Evolutionary conservation across 2,113 vertebrate genomes (phyloP), one percentile per base, ranked within the genome.

Genomic region (Pterocles gutturalis): DNA sequence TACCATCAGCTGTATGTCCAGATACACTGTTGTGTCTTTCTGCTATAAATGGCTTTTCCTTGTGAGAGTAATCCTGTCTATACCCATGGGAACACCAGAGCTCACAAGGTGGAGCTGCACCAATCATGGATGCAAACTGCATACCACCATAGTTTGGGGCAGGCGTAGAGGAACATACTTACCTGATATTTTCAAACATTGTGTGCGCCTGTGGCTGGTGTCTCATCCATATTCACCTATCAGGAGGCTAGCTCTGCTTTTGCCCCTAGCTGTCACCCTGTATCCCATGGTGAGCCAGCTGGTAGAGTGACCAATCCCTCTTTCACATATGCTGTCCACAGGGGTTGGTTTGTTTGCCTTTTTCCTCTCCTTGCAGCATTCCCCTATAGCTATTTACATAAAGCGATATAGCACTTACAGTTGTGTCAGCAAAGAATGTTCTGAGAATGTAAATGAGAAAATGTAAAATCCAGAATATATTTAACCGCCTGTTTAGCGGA

Each of bases 211-310:
- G 15, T 67, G 28, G 16, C 1, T 3, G 13, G 11, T 31, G 8
- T 41, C 33, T 41, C 11, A 1, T 33, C 57, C 25, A 3, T 33
- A 58, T 10, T 54, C 20, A 5, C 1, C 0, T 19, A 18, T 46
- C 14, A 25, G 41, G 53, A 80, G 29, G 13, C n/a, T 34, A 49
- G 17, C 17, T 70, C 13, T 76, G 57, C 26, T 61, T 83, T 48
- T 82, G 24, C 22, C 34, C 21, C 15, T 38, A 26, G 45, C 36
- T 86, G 31, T 43, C 28, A 38, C 25, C 13, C 57, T 45, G 12
- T 58, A 34, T 13, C 46, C 31, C 9, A 7, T 4, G 15, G 28
- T 57, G 26, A 76, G 41, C n/a, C 72, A 58, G 24, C 2, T 45
- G 41, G 46, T 49, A n/a, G 62, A 70, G 29, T 18, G 21, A 31